phyloP scores from a whole-genome alignment of 1,140 invertebrate genomes.

The Pissodes strobi region DNA sequence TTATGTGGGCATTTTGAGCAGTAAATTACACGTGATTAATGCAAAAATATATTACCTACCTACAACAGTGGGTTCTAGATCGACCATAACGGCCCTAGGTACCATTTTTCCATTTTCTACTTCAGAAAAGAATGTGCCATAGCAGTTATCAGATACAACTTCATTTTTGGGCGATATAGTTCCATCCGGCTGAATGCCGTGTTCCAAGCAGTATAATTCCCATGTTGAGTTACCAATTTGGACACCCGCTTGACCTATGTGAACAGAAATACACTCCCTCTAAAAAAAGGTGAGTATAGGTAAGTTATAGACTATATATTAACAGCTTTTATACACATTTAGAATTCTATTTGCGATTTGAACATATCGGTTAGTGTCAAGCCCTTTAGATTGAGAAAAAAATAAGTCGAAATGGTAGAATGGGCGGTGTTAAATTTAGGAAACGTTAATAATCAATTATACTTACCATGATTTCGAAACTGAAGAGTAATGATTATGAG shows the following conservation, averaged over 20 bases:
- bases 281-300: no score
- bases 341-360: no score
- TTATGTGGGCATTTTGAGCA: no score
- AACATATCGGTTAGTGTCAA: no score
- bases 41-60: constrained; percentile 53
- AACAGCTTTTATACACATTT: no score
- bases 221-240: constrained; percentile 83
- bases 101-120: constrained; percentile 73
- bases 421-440: no score
- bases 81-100: constrained; percentile 77
- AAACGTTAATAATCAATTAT: no score
- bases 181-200: constrained; percentile 76
- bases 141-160: constrained; percentile 57
- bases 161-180: constrained; percentile 57
- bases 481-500: constrained; percentile 19
- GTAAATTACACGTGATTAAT: no score
- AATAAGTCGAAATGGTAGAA: no score
- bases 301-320: no score
- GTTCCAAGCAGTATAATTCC: constrained; percentile 85
- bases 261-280: constrained; percentile 76
- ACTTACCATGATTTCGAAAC: constrained; percentile 17
- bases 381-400: no score
- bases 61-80: constrained; percentile 76
- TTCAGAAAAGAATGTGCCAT: constrained; percentile 64
- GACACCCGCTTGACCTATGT: constrained; percentile 84